A percentile compares a stretch with the other conserved stretches of the same genome.
Evolutionary conservation across 2,888 invertebrate species (phyloP).

Genomic region (Neria commutata): DNA sequence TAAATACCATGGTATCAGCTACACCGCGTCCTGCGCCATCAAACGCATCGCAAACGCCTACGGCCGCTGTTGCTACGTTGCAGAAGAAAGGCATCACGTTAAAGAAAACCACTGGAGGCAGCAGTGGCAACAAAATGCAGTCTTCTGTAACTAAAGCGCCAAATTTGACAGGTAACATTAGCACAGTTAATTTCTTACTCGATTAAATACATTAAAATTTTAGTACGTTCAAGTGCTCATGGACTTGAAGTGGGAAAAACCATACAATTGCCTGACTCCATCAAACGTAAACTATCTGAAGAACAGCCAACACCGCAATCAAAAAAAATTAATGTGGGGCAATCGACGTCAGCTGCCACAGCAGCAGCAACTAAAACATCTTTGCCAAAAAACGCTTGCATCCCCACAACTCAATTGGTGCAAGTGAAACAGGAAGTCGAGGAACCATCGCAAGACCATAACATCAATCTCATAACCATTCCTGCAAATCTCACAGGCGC

Average conservation of each 20-base stretch:
- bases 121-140: not conserved
- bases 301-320: slow-evolving; percentile 31
- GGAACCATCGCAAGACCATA: slow-evolving; percentile 34
- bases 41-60: slow-evolving; percentile 22
- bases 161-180: no score
- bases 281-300: slow-evolving; percentile 52
- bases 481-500: slow-evolving; percentile 39
- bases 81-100: slow-evolving; percentile 57
- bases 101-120: slow-evolving; percentile 43
- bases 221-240: slow-evolving; percentile 1
- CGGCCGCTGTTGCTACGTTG: slow-evolving; percentile 45
- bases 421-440: slow-evolving; percentile 53
- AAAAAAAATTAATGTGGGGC: slow-evolving; percentile 26
- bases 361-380: slow-evolving; percentile 17
- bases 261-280: slow-evolving; percentile 50
- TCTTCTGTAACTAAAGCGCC: slow-evolving; percentile 10
- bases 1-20: slow-evolving; percentile 39
- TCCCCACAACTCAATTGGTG: slow-evolving; percentile 43
- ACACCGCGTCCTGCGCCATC: slow-evolving; percentile 29
- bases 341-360: slow-evolving; percentile 26
- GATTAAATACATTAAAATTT: not conserved
- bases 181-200: no score
- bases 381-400: slow-evolving; percentile 32
- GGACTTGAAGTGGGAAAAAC: slow-evolving; percentile 42
- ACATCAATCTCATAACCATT: slow-evolving; percentile 56